Evolutionary conservation across 2,797 vertebrate genomes (phyloP).

Genomic region (Smutsia temminckii): DNA sequence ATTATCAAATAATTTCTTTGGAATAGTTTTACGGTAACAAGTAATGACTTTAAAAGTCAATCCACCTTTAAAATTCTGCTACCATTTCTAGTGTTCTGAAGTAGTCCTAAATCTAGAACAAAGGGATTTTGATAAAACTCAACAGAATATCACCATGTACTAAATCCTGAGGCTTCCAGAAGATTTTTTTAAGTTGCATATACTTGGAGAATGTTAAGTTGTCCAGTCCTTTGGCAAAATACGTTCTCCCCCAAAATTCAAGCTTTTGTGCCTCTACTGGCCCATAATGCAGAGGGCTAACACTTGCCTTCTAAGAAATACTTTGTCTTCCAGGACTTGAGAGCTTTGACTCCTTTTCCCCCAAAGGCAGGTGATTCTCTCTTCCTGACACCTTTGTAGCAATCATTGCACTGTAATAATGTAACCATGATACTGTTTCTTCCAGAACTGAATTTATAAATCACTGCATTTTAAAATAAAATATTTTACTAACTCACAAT

Average conservation of each 20-base stretch:
- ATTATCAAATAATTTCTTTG: conserved; percentile 28
- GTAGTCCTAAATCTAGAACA: neutral
- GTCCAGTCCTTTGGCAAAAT: neutral
- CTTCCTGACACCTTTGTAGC: neutral
- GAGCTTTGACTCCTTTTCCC: neutral
- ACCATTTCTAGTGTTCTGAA: conserved; percentile 18
- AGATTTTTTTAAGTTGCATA: neutral
- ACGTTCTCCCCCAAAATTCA: neutral
- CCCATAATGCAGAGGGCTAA: neutral
- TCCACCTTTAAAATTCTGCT: neutral
- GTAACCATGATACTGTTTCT: neutral
- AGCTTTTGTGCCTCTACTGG: neutral
- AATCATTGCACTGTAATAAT: neutral
- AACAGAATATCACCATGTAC: neutral
- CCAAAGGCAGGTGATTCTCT: neutral
- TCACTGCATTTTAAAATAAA: neutral
- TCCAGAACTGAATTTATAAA: neutral
- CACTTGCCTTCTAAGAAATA: neutral
- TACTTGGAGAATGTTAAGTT: neutral
- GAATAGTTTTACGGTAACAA: neutral
- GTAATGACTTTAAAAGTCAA: neutral
- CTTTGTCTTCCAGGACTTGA: neutral
- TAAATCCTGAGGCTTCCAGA: neutral
- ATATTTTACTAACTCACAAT: neutral
- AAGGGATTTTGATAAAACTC: neutral